Evolutionary conservation across 2,113 vertebrate genomes (phyloP), one percentile per base, ranked within the genome.

Genomic region (Tragelaphus buxtoni): DNA sequence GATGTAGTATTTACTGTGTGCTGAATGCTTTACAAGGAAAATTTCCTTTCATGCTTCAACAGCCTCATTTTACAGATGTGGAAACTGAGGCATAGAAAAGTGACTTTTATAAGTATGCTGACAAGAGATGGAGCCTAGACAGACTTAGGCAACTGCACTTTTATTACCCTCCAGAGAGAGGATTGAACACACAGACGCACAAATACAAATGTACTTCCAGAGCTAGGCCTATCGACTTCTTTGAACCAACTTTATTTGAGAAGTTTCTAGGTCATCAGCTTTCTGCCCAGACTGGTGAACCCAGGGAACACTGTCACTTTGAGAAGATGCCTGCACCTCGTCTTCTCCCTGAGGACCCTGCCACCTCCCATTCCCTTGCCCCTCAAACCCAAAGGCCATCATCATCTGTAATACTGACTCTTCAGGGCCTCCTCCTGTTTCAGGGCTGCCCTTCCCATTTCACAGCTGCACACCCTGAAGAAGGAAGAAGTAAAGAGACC

Each of bases 101-200:
- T 22, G 61, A 74, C 20, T 88, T 85, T 30, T 17, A 0, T 30
- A 53, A 77, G 60, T 3, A 45, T 80, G 30, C 47, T 58, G 22
- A 39, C 35, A 9, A 58, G 35, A 53, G 20, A 22, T 30, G 80
- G 20, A 42, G 14, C 2, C 63, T 8, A 11, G 30, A 30, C 9
- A 32, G n/a, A 72, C 39, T 32, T 2, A 12, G 26, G 39, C 0
- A 0, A n/a, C 51, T 3, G 45, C 55, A 45, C 61, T 30, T 82
- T n/a, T 9, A 55, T 26, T 30, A 42, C 61, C n/a, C 84, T 93
- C 55, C 56, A 55, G 49, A 49, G 22, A 87, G 60, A n/a, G 42
- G 13, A 22, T 7, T 56, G 39, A 63, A 39, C 24, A 55, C 76
- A 76, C 12, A 60, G 12, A 82, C 35, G 42, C 53, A 63, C 81